Evolutionary conservation across 2,797 vertebrate species (phyloP), one percentile per base, ranked within the genome.

Genomic region (Muraenolepis orangiensis): DNA sequence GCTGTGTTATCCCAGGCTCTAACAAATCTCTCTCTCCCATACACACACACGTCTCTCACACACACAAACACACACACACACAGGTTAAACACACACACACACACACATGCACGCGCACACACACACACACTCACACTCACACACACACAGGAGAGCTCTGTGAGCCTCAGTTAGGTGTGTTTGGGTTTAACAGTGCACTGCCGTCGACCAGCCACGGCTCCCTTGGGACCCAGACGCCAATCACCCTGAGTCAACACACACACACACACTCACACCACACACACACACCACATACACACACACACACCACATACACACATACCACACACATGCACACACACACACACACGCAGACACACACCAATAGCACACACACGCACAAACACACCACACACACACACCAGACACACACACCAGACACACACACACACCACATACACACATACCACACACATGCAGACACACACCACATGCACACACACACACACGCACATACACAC

Each of bases 141-240:
- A 78, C 80, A 84, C 81, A 89, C 87, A 87, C 74, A 87, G 76
- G 74, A 87, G 83, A 74, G 83, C 51, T 82, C 87, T 91, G 88
- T 90, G 78, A 86, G 88, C 80, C 86, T 90, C 89, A 91, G 91
- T 92, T 91, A 91, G 80, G 78, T 71, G 80, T 91, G 91, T 91
- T 94, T 92, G 90, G 88, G 80, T 87, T 92, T 82, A 90, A 88
- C 86, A 88, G 85, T 78, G 77, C 74, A 75, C 89, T 75, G 76
- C 87, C 84, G 71, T 91, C 81, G 16, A 81, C 86, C 82, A 88
- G 86, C 87, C 91, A 88, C 89, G 73, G 74, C 83, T 90, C 88
- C 84, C 87, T 66, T 0, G 81, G 81, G 87, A 88, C 83, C 75
- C 16, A 82, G 83, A 86, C 78, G 81, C 87, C 82, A 90, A 90